Evolutionary conservation across 1,140 invertebrate species (phyloP).

Genomic region (Diabrotica virgifera): DNA sequence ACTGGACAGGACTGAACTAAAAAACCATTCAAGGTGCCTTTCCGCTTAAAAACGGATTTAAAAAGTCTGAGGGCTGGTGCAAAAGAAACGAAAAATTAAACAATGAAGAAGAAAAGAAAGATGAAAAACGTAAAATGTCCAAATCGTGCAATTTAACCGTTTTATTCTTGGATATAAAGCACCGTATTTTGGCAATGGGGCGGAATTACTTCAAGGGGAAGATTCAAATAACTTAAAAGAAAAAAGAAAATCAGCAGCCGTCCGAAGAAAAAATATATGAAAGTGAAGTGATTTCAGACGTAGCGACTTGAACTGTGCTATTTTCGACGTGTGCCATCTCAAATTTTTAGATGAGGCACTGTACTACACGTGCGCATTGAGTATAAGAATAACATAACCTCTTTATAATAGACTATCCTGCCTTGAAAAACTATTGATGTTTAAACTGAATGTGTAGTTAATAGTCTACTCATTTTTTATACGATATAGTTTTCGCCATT

Average conservation of each 20-base stretch:
- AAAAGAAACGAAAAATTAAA: slow-evolving; percentile 28
- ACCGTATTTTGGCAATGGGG: slow-evolving; percentile 25
- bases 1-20: slow-evolving; percentile 47
- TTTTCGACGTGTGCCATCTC: slow-evolving; percentile 35
- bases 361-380: slow-evolving; percentile 24
- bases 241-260: slow-evolving; percentile 33
- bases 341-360: slow-evolving; percentile 4
- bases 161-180: slow-evolving; percentile 26
- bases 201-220: slow-evolving; percentile 33
- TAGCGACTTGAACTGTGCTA: slow-evolving; percentile 36
- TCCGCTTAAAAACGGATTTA: slow-evolving; percentile 39
- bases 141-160: slow-evolving; percentile 39
- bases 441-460: slow-evolving; percentile 45
- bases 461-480: slow-evolving; percentile 48
- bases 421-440: slow-evolving; percentile 43
- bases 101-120: slow-evolving; percentile 17
- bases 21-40: slow-evolving; percentile 46
- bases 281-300: slow-evolving; percentile 37
- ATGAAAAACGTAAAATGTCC: slow-evolving; percentile 24
- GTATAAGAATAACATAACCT: slow-evolving; percentile 30
- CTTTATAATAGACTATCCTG: slow-evolving; percentile 38
- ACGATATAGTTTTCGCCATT: slow-evolving; percentile 43
- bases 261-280: slow-evolving; percentile 27
- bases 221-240: no score
- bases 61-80: slow-evolving; percentile 47